These are phyloP conservation scores for Antrozous pallidus DNA, from an alignment of 2,797 vertebrate genomes.

Conservation along the genomic window DNA sequence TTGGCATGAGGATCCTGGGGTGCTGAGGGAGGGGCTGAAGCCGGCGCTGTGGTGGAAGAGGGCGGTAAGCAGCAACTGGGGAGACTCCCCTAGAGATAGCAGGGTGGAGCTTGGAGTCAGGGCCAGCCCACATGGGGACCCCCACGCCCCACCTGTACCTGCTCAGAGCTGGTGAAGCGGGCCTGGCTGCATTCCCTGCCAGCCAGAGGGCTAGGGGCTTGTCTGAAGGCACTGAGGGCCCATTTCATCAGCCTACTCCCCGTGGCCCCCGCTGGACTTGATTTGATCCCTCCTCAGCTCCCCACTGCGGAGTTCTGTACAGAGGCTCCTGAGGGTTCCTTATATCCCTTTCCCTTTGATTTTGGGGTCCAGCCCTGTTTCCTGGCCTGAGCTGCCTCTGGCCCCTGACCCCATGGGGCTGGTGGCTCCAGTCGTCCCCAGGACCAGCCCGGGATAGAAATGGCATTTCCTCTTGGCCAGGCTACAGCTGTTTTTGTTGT, in stretches of 20 bases:
- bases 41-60: slow-evolving; percentile 56
- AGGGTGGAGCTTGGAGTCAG: slow-evolving; percentile 43
- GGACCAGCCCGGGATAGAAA: slow-evolving; percentile 66
- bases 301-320: neutral
- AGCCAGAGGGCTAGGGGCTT: neutral
- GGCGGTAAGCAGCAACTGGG: slow-evolving; percentile 62
- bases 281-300: neutral
- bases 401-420: slow-evolving; percentile 63
- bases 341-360: neutral
- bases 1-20: slow-evolving; percentile 70
- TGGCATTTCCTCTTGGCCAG: slow-evolving; percentile 43
- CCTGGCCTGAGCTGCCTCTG: slow-evolving; percentile 47
- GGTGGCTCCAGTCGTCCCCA: slow-evolving; percentile 71
- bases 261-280: neutral
- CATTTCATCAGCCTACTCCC: neutral
- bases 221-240: neutral
- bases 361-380: neutral
- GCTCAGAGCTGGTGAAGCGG: slow-evolving; percentile 32
- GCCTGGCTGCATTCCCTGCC: slow-evolving; percentile 29
- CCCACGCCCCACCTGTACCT: slow-evolving; percentile 61
- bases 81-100: neutral
- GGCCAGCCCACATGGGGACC: neutral
- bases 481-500: slow-evolving; percentile 67
- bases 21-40: slow-evolving; percentile 65
- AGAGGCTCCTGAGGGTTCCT: neutral